These are phyloP conservation scores for Tragelaphus buxtoni DNA, from an alignment of 2,113 vertebrate species.

Conservation along the genomic window DNA sequence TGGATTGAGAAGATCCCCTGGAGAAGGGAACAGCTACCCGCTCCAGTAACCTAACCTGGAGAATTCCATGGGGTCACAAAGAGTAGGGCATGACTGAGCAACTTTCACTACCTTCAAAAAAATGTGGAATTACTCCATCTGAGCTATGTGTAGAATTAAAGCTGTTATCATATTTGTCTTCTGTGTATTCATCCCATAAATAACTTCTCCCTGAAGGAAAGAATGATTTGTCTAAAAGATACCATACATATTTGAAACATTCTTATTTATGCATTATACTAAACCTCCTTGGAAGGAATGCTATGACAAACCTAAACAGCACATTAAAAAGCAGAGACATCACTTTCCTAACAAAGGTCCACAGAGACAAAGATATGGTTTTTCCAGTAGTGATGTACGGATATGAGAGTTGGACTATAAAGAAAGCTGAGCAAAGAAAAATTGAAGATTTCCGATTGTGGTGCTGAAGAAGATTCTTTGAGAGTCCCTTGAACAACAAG, in stretches of 20 bases:
- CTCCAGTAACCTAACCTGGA: not conserved
- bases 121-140: not conserved
- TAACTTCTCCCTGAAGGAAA: not conserved
- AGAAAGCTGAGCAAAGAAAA: not conserved
- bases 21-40: not conserved
- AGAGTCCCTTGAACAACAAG: not conserved
- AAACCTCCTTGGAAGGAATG: not conserved
- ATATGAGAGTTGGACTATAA: not conserved
- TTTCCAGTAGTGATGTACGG: not conserved
- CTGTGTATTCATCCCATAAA: not conserved
- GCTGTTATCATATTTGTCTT: not conserved
- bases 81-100: not conserved
- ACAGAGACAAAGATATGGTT: not conserved
- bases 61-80: not conserved
- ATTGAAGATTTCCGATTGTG: not conserved
- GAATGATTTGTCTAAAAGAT: not conserved
- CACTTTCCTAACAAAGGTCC: not conserved
- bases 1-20: not conserved
- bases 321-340: not conserved
- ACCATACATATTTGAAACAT: constrained; percentile 10
- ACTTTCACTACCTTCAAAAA: not conserved
- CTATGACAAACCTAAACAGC: not conserved
- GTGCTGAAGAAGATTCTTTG: not conserved
- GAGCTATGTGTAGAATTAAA: not conserved
- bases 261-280: not conserved